Conservation (phyloP, 1,140 invertebrate species). For the Lepidotrigona ventralis region DNA sequence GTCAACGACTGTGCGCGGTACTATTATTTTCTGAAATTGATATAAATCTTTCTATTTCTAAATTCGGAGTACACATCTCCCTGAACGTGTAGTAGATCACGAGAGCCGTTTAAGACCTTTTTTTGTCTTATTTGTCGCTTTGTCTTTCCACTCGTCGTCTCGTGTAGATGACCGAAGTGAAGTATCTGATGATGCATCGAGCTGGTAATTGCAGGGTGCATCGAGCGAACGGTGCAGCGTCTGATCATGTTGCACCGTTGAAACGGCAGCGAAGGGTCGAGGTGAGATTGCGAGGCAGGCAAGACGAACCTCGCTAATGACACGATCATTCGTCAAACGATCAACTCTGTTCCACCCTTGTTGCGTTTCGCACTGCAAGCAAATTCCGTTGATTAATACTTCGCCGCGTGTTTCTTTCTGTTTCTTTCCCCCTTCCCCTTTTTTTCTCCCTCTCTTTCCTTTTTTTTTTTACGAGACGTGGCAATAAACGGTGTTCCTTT, state of each 20-base stretch:
- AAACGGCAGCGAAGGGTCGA: not conserved
- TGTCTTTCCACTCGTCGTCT: too few relatives aligned
- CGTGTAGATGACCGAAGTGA: not conserved
- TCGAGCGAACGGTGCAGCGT: not conserved
- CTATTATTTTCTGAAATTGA: too few relatives aligned
- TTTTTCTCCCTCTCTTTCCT: not conserved
- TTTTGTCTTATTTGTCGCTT: not conserved
- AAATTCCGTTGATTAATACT: conserved; percentile 18
- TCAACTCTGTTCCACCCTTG: not conserved
- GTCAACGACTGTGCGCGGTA: too few relatives aligned
- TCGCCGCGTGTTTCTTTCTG: not conserved
- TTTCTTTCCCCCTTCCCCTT: too few relatives aligned
- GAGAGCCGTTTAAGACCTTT: conserved; percentile 2
- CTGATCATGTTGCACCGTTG: conserved; percentile 3
- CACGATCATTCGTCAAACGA: conserved; percentile 8
- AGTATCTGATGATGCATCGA: conserved; percentile 5
- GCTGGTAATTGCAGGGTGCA: conserved; percentile 2
- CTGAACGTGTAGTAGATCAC: not conserved
- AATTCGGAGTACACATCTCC: too few relatives aligned
- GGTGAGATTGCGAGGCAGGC: not conserved
- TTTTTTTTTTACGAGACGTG: not conserved
- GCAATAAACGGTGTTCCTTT: conserved; percentile 11
- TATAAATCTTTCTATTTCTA: too few relatives aligned
- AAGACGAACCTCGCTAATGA: not conserved
- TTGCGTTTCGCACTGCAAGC: not conserved